phyloP scores from a whole-genome alignment of 2,113 vertebrate species.

The Menura novaehollandiae region DNA sequence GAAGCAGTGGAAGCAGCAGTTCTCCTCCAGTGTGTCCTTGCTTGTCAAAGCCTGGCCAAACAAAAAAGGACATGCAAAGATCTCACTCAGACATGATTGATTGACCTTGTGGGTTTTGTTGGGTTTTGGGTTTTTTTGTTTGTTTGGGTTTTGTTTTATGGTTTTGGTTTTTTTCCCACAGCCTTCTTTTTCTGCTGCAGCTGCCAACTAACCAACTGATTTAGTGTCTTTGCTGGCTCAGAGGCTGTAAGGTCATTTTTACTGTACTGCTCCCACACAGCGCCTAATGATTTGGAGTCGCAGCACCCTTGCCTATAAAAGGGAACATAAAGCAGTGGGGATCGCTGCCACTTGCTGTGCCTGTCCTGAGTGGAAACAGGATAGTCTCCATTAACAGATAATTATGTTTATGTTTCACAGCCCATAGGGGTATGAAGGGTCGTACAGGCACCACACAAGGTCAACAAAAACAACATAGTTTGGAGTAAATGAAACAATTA shows the following conservation, averaged over 20 bases:
- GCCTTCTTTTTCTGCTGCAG: background rate
- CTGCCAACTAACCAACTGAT: background rate
- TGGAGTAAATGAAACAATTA: background rate
- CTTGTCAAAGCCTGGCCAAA: background rate
- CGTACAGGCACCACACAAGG: background rate
- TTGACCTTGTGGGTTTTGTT: background rate
- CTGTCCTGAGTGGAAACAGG: background rate
- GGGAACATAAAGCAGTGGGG: background rate
- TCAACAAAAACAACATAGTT: background rate
- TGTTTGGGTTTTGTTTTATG: background rate
- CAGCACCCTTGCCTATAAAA: slow-evolving; percentile 17
- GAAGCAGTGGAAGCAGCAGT: background rate
- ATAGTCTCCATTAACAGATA: background rate
- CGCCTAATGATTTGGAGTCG: background rate
- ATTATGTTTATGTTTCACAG: background rate
- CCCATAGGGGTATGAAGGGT: background rate
- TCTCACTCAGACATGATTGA: background rate
- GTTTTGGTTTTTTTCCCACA: background rate
- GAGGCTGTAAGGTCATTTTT: slow-evolving; percentile 7
- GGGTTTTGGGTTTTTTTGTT: background rate
- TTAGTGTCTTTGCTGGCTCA: background rate
- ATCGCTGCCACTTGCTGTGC: background rate
- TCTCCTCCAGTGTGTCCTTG: background rate
- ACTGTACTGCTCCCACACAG: background rate
- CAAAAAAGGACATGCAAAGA: rapidly evolving